Evolutionary conservation across 2,888 invertebrate genomes (phyloP).

Genomic region (Acanthosepion esculentum): DNA sequence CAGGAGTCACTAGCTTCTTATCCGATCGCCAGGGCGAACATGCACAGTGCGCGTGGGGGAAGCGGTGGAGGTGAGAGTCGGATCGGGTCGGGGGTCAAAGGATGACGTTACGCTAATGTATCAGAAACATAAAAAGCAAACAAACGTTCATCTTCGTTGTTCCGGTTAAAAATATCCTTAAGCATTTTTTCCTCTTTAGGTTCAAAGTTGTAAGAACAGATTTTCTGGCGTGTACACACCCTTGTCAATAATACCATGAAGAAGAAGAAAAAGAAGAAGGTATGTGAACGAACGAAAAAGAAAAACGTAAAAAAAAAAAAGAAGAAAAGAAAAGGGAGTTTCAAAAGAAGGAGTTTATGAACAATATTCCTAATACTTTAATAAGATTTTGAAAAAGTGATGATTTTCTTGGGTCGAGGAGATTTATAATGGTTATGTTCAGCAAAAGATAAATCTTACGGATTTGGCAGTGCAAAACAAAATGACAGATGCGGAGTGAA

Average conservation of each 20-base stretch:
- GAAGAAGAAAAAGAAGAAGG: not conserved
- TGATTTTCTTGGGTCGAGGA: constrained; percentile 33
- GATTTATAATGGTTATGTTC: not conserved
- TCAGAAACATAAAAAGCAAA: not conserved
- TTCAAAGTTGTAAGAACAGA: not conserved
- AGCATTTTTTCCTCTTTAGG: not conserved
- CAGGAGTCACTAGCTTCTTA: not conserved
- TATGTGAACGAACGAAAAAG: not conserved
- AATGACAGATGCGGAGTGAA: not conserved
- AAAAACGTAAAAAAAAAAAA: not conserved
- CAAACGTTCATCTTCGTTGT: not conserved
- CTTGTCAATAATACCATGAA: not conserved
- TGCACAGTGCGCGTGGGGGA: not conserved
- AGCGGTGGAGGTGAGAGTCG: too few relatives aligned
- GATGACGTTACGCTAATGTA: not conserved
- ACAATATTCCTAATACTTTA: not conserved
- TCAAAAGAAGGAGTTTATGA: not conserved
- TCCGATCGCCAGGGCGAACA: not conserved
- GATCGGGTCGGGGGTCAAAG: not conserved
- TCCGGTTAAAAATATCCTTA: not conserved
- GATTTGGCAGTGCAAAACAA: not conserved
- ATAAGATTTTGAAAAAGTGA: constrained; percentile 33
- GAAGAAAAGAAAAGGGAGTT: not conserved
- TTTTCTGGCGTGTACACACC: not conserved
- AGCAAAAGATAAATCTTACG: constrained; percentile 4